Percentiles rank a stretch among this genome's conserved stretches.
These are phyloP conservation scores for Dicrurus megarhynchus DNA, from an alignment of 2,113 vertebrate species.

Conservation along the genomic window DNA sequence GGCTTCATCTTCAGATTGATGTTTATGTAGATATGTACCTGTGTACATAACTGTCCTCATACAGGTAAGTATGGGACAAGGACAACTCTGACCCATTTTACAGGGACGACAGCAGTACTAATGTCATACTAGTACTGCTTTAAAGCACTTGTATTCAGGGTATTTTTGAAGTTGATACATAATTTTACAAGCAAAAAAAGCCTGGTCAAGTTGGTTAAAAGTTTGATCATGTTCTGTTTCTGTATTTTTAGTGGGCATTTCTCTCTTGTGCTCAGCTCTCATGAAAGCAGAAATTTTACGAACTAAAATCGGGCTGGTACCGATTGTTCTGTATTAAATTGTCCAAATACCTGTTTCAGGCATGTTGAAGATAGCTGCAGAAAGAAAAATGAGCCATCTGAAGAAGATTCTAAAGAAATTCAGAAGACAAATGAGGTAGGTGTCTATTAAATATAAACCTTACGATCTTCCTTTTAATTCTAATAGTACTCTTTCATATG, in stretches of 20 bases:
- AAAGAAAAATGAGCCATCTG: conserved; percentile 81
- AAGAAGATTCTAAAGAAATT: conserved; percentile 77
- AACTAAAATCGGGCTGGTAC: not conserved
- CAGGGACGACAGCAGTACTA: not conserved
- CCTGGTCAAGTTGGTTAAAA: not conserved
- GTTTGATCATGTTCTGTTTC: not conserved
- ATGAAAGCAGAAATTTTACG: not conserved
- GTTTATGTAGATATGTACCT: fast-evolving
- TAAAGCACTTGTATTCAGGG: not conserved
- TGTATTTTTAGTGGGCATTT: not conserved
- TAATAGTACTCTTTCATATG: not conserved
- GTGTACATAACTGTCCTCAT: fast-evolving
- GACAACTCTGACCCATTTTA: not conserved
- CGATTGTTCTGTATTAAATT: not conserved
- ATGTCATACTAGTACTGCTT: not conserved
- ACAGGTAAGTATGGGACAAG: not conserved
- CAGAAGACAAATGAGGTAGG: conserved; percentile 79
- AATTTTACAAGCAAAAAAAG: not conserved
- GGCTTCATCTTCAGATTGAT: not conserved
- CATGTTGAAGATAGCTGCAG: conserved; percentile 70
- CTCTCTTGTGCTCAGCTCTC: not conserved
- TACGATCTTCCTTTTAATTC: not conserved
- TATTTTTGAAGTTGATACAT: not conserved
- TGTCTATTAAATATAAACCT: not conserved
- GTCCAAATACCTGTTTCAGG: conserved; percentile 42